phyloP scores from a whole-genome alignment of 2,888 invertebrate species.

The Anoplius nigerrimus region DNA sequence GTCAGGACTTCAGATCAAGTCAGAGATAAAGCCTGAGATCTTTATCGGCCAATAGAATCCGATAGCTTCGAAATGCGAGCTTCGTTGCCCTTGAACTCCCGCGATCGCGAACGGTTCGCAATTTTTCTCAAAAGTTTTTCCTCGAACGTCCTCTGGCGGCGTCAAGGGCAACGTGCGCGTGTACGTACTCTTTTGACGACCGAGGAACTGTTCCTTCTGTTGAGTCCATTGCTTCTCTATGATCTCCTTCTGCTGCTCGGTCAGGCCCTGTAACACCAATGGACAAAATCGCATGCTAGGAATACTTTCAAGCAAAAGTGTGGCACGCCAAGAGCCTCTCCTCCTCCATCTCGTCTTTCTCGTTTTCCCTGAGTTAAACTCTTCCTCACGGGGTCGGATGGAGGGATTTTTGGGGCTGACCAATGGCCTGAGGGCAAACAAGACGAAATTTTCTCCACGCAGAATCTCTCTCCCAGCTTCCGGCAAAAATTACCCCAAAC shows the following conservation, averaged over 20 bases:
- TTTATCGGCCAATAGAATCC: too few species aligned
- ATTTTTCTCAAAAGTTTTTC: background rate
- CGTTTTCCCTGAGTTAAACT: constrained; percentile 15
- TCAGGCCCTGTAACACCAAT: constrained; percentile 85
- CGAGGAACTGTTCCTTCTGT: constrained; percentile 90
- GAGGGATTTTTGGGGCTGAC: constrained; percentile 7
- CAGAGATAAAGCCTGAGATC: too few species aligned
- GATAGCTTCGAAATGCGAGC: background rate
- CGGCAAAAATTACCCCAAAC: too few species aligned
- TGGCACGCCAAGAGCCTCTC: constrained; percentile 29
- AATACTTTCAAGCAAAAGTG: constrained; percentile 55
- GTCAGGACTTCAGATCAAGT: too few species aligned
- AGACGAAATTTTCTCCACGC: background rate
- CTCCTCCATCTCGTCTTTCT: constrained; percentile 20
- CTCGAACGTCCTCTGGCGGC: background rate
- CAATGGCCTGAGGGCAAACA: background rate
- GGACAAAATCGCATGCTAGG: constrained; percentile 71
- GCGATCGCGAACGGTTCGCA: background rate
- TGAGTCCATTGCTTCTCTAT: constrained; percentile 92
- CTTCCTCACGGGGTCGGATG: constrained; percentile 20
- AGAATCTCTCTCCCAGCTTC: too few species aligned
- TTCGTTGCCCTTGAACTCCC: background rate
- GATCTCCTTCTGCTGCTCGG: constrained; percentile 88
- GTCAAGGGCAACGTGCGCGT: background rate
- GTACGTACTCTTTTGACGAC: constrained; percentile 91